phyloP scores from a whole-genome alignment of 1,140 invertebrate species.

The Euschistus heros region DNA sequence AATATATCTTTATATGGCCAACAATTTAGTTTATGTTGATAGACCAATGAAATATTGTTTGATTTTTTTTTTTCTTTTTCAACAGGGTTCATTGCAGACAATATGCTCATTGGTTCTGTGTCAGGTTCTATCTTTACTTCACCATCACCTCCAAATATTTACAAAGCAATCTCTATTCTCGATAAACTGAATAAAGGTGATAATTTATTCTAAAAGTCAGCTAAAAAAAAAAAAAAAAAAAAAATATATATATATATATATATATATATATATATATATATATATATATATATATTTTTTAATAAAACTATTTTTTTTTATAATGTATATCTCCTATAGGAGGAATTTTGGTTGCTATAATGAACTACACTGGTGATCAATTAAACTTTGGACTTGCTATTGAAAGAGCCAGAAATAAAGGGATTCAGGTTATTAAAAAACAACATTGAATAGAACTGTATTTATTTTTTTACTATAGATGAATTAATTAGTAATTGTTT shows the following conservation, averaged over 20 bases:
- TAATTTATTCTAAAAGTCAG: slow-evolving; percentile 20
- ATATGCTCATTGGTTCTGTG: slow-evolving; percentile 64
- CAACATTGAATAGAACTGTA: background rate
- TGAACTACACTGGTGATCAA: slow-evolving; percentile 81
- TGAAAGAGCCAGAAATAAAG: slow-evolving; percentile 54
- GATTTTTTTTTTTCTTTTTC: background rate
- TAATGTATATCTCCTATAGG: slow-evolving; percentile 12
- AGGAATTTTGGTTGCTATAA: slow-evolving; percentile 61
- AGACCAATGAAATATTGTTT: no score
- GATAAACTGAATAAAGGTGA: slow-evolving; percentile 15
- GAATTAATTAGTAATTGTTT: slow-evolving; percentile 2
- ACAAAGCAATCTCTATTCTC: background rate
- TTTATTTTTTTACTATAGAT: slow-evolving; percentile 6
- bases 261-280: no score
- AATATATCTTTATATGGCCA: no score
- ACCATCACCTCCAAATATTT: slow-evolving; percentile 55
- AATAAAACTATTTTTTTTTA: no score
- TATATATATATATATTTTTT: no score
- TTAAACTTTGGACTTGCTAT: slow-evolving; percentile 76
- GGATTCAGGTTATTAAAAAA: slow-evolving; percentile 42
- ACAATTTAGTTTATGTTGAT: no score
- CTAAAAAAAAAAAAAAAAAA: no score
- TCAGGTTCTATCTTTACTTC: slow-evolving; percentile 68
- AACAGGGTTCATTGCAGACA: slow-evolving; percentile 63
- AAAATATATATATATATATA: no score